phyloP scores from a whole-genome alignment of 2,113 vertebrate genomes.

The Daphoenositta chrysoptera region DNA sequence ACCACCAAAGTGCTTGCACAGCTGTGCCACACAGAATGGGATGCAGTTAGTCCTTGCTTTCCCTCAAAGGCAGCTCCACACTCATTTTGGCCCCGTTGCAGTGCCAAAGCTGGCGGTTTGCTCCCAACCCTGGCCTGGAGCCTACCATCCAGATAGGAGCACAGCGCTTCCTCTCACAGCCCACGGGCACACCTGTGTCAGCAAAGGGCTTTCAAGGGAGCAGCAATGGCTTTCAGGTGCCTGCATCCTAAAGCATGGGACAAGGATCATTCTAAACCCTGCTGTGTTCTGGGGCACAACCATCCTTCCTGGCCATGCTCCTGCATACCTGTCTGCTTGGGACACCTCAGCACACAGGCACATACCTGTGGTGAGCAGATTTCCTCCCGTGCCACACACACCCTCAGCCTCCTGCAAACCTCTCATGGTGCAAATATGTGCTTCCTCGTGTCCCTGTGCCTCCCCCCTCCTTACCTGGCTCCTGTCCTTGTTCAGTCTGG shows the following conservation, averaged over 20 bases:
- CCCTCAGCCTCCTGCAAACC: background rate
- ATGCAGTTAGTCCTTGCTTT: background rate
- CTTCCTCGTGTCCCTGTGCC: background rate
- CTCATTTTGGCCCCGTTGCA: accelerated
- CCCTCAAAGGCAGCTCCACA: background rate
- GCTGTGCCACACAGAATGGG: background rate
- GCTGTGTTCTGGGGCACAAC: background rate
- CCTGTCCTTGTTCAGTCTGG: slow-evolving; percentile 88
- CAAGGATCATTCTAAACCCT: background rate
- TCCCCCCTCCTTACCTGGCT: slow-evolving; percentile 77
- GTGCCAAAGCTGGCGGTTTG: background rate
- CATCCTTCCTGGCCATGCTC: background rate
- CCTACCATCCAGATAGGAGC: accelerated
- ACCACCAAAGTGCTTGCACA: background rate
- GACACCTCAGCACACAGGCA: background rate
- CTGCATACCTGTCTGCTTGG: background rate
- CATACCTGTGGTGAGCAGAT: background rate
- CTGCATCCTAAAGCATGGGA: background rate
- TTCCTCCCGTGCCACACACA: background rate
- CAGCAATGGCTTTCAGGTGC: background rate
- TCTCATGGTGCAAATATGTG: accelerated
- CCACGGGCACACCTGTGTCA: background rate
- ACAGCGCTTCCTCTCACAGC: accelerated
- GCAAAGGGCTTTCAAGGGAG: background rate
- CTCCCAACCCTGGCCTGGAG: background rate